Percentiles rank a stretch among this genome's conserved stretches.
Evolutionary conservation across 2,888 invertebrate species (phyloP).

Genomic region (Nebria salina): DNA sequence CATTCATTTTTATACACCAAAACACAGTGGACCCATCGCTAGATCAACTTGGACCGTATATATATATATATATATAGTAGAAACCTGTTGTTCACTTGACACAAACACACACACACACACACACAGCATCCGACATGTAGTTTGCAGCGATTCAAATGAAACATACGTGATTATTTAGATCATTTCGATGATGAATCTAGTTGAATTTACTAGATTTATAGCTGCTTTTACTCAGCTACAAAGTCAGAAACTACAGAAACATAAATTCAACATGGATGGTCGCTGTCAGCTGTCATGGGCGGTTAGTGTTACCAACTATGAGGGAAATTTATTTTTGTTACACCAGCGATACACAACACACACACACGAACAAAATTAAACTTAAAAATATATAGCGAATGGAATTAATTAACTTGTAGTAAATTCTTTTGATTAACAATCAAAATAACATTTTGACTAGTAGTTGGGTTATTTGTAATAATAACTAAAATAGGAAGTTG

Average conservation of each 20-base stretch:
- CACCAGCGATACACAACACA: neutral
- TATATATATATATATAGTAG: no score
- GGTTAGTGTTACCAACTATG: constrained; percentile 25
- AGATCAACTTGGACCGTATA: neutral
- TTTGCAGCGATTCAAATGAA: neutral
- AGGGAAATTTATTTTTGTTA: neutral
- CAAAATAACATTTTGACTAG: no score
- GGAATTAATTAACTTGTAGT: no score
- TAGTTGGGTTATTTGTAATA: no score
- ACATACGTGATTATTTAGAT: neutral
- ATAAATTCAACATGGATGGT: constrained; percentile 28
- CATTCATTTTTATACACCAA: constrained; percentile 5
- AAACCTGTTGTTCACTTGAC: constrained; percentile 29
- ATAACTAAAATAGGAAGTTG: no score
- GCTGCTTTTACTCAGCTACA: constrained; percentile 6
- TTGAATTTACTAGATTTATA: constrained; percentile 17
- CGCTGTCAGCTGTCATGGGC: constrained; percentile 22
- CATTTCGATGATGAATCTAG: neutral
- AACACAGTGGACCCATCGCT: neutral
- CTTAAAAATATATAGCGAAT: no score
- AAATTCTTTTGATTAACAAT: no score
- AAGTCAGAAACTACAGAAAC: constrained; percentile 9
- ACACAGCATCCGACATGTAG: neutral
- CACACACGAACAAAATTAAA: no score
- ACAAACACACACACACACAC: constrained; percentile 15